Percentiles rank a stretch among this genome's conserved stretches.
These are phyloP conservation scores for Oplegnathus fasciatus DNA, from an alignment of 2,113 vertebrate species.

Conservation along the genomic window DNA sequence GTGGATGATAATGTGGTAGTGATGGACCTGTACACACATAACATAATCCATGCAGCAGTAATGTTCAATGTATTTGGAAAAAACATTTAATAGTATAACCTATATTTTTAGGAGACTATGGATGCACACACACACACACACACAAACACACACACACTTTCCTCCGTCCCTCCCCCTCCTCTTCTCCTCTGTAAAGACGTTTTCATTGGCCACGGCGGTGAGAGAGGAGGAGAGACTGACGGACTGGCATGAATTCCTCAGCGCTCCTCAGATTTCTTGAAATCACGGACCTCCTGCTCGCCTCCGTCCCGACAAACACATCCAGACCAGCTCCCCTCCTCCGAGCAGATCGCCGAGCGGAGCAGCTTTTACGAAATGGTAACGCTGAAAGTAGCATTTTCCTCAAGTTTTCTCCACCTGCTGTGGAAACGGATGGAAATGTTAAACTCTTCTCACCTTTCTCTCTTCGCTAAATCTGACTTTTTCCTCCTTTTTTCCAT, in stretches of 20 bases:
- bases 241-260: constrained; percentile 80
- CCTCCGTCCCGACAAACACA: constrained; percentile 52
- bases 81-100: not conserved
- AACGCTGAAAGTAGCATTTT: constrained; percentile 12
- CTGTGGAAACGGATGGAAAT: not conserved
- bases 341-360: constrained; percentile 20
- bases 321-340: constrained; percentile 37
- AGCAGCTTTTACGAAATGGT: constrained; percentile 70
- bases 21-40: not conserved
- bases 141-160: constrained; percentile 7
- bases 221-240: constrained; percentile 68
- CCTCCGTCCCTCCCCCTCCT: constrained; percentile 37
- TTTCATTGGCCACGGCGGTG: constrained; percentile 68
- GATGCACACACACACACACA: constrained; percentile 19
- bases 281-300: constrained; percentile 68
- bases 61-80: too few species aligned
- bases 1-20: not conserved
- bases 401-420: constrained; percentile 28
- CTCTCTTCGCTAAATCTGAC: constrained; percentile 23
- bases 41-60: not conserved
- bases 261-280: constrained; percentile 82
- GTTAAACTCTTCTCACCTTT: constrained; percentile 15
- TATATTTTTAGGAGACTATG: not conserved
- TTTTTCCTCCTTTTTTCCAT: constrained; percentile 36
- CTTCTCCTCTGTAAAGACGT: constrained; percentile 18